phyloP scores from a whole-genome alignment of 2,888 invertebrate genomes.

The Sycophila texana region DNA sequence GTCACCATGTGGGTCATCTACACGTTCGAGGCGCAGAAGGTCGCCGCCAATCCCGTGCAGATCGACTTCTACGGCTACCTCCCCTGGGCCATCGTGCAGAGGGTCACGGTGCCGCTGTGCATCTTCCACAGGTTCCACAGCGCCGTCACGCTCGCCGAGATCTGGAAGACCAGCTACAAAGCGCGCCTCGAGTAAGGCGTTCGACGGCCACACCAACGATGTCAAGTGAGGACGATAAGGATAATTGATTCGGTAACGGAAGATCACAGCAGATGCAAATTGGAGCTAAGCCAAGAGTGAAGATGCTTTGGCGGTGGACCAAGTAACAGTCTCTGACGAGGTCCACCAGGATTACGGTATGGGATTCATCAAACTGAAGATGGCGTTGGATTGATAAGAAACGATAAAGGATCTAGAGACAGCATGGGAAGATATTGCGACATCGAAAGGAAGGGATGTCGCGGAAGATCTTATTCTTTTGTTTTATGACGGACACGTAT shows the following conservation, averaged over 20 bases:
- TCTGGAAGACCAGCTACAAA: constrained; percentile 97
- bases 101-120: constrained; percentile 94
- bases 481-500: neutral
- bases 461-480: constrained; percentile 3
- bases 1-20: constrained; percentile 98
- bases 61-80: constrained; percentile 94
- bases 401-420: neutral
- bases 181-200: constrained; percentile 88
- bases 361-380: constrained; percentile 2
- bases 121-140: constrained; percentile 98
- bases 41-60: constrained; percentile 93
- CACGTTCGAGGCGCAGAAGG: constrained; percentile 96
- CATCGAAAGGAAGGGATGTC: neutral
- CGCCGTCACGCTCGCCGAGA: constrained; percentile 94
- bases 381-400: constrained; percentile 3
- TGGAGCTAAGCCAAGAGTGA: neutral
- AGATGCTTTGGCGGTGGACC: neutral
- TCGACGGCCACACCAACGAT: neutral
- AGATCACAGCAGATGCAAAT: constrained; percentile 16
- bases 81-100: constrained; percentile 95
- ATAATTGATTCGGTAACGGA: neutral
- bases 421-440: constrained; percentile 16
- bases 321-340: neutral
- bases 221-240: too few species aligned
- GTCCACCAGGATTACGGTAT: constrained; percentile 5